A percentile compares a stretch with the other conserved stretches of the same genome.
Conservation (phyloP, 2,888 invertebrate genomes). For the Conomelus anceps region DNA sequence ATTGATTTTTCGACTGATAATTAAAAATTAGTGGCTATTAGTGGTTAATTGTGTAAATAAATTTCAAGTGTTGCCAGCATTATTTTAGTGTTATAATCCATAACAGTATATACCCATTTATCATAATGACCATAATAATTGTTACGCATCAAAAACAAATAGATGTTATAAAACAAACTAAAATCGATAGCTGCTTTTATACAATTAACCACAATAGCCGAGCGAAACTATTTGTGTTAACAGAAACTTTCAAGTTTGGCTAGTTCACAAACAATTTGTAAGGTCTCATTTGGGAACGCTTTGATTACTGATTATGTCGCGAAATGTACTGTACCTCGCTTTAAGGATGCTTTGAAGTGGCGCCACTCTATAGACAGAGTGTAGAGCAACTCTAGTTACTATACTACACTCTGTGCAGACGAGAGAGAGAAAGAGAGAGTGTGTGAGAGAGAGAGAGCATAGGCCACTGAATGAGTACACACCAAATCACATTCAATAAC, state of each 20-base stretch:
- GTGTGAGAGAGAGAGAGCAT: not conserved
- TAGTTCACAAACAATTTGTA: not conserved
- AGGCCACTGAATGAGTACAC: too few relatives aligned
- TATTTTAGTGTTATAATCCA: too few relatives aligned
- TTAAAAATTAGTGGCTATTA: too few relatives aligned
- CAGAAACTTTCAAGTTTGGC: not conserved
- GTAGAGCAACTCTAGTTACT: not conserved
- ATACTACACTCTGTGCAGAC: not conserved
- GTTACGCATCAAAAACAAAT: too few relatives aligned
- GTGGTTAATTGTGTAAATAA: too few relatives aligned
- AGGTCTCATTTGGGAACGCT: not conserved
- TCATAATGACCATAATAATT: too few relatives aligned
- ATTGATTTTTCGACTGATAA: too few relatives aligned
- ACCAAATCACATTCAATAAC: not conserved
- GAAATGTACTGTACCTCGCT: not conserved
- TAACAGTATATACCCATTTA: too few relatives aligned
- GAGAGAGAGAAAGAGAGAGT: not conserved
- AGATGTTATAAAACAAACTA: too few relatives aligned
- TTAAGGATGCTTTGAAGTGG: not conserved
- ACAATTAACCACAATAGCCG: not conserved
- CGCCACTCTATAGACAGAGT: not conserved
- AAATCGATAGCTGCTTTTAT: too few relatives aligned
- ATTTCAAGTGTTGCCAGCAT: too few relatives aligned
- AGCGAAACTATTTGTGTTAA: not conserved
- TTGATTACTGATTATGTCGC: not conserved